phyloP scores from a whole-genome alignment of 1,140 invertebrate species.

The Hylyphantes graminicola region DNA sequence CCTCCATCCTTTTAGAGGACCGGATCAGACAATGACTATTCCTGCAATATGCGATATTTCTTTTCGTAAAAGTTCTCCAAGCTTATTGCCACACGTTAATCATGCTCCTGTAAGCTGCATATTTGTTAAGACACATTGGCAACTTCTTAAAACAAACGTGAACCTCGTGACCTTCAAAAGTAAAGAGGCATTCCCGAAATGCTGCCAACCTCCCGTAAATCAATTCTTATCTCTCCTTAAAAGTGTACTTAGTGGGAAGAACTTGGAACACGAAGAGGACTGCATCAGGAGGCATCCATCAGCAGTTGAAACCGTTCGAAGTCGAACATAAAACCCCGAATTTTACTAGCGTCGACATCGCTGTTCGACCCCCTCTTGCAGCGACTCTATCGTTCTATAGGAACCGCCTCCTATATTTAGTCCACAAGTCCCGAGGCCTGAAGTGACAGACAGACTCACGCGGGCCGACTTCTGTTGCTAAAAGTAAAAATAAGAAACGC shows the following conservation, averaged over 20 bases:
- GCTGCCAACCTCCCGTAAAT: constrained; percentile 36
- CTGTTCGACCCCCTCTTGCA: not conserved
- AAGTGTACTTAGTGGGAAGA: constrained; percentile 29
- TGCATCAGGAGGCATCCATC: constrained; percentile 29
- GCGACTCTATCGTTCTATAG: not conserved
- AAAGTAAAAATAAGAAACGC: constrained; percentile 37
- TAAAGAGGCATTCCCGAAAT: not conserved
- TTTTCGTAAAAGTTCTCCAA: too few species aligned
- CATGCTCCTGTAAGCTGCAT: too few species aligned
- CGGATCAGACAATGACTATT: too few species aligned
- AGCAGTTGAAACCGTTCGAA: constrained; percentile 1
- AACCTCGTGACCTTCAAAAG: constrained; percentile 4
- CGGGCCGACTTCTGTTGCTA: not conserved
- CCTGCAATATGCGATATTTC: too few species aligned
- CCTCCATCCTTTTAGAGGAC: too few species aligned
- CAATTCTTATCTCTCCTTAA: constrained; percentile 36
- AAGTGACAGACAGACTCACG: constrained; percentile 23
- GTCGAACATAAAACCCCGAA: constrained; percentile 34
- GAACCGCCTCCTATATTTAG: constrained; percentile 30
- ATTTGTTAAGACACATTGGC: not conserved
- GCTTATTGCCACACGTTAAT: too few species aligned
- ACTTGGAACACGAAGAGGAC: not conserved
- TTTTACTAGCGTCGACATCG: constrained; percentile 31
- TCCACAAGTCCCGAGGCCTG: constrained; percentile 16
- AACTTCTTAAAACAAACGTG: not conserved